These are phyloP conservation scores for Dynastes hyllus DNA, from an alignment of 2,888 invertebrate species.

Conservation along the genomic window DNA sequence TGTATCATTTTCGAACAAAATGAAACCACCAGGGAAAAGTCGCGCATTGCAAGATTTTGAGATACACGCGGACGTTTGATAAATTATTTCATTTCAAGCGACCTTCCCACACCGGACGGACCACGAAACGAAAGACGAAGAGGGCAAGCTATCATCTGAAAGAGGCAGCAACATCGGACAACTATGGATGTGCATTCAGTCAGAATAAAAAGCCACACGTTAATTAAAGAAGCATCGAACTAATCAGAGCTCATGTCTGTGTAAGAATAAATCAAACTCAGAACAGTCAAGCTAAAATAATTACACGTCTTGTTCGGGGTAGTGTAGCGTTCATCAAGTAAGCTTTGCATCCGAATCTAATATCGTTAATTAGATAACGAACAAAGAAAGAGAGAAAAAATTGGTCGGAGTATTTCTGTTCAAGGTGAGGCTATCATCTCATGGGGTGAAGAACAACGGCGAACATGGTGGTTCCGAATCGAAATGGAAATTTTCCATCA, in stretches of 20 bases:
- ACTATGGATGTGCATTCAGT: conserved; percentile 32
- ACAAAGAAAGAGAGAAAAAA: conserved; percentile 50
- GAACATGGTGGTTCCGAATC: conserved; percentile 62
- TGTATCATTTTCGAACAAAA: background rate
- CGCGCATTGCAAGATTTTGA: conserved; percentile 41
- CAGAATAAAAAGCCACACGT: conserved; percentile 67
- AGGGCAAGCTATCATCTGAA: background rate
- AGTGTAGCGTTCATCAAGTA: conserved; percentile 70
- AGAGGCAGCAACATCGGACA: background rate
- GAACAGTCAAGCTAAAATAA: conserved; percentile 71
- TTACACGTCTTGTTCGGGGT: conserved; percentile 72
- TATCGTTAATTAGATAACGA: conserved; percentile 71
- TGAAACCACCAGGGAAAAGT: conserved; percentile 1
- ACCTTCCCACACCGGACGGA: conserved; percentile 61
- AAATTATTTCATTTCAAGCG: conserved; percentile 66
- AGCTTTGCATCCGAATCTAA: conserved; percentile 71
- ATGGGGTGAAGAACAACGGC: conserved; percentile 64
- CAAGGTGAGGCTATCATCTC: conserved; percentile 22
- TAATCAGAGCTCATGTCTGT: conserved; percentile 72
- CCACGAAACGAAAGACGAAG: conserved; percentile 47
- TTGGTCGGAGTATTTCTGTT: conserved; percentile 37
- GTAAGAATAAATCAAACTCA: conserved; percentile 72
- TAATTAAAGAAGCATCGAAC: conserved; percentile 73
- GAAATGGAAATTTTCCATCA: conserved; percentile 51
- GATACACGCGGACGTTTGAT: conserved; percentile 64